Base-by-base conservation (phyloP, 2,888 invertebrate genomes). In the Nyleta sp. region DNA sequence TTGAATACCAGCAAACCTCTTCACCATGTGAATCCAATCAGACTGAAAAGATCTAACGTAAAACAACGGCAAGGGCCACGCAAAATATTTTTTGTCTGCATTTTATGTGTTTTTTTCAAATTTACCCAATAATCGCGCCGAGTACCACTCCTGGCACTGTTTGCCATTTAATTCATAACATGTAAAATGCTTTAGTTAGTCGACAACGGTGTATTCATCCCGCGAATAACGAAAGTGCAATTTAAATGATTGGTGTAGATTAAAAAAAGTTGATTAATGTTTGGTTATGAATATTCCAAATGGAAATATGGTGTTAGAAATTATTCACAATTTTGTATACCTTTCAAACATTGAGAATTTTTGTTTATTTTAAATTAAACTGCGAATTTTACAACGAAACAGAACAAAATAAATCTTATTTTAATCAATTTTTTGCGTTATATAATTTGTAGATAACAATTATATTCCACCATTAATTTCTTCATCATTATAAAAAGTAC, bases 1-100 rank as follows among this genome's bases (percentile, higher is more conserved):
- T 71, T 71, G 42, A 71, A 57, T 62, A 10, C 44, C 71, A 22
- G 44, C 20, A 35, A 62, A 53, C 46, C 62, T 71, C 62, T 71
- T 62, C 40, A 50, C 18, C 28, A 18, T 62, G 52, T 53, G 46
- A 71, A 71, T 71, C 38, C 53, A 71, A 62, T 71, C 44, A 40
- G 44, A 62, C 8, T 71, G 18, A 62, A 71, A 55, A 62, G 48
- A 62, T 52, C 42, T 40, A 44, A 46, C 55, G 28, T 62, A 71
- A 48, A 64, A 72, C 60, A 52, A 52, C 53, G 22, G 38, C 18
- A 18, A 18, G 11, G 15, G 50, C n/a, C 11, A 24, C 22, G 44
- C 17, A 33, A 20, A 48, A 71, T 64, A 28, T 28, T 28, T 28
- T 28, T 28, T 28, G n/a, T n/a, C n/a, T n/a, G n/a, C 28, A 28